phyloP scores from a whole-genome alignment of 2,113 vertebrate species.

The Pteropus alecto region DNA sequence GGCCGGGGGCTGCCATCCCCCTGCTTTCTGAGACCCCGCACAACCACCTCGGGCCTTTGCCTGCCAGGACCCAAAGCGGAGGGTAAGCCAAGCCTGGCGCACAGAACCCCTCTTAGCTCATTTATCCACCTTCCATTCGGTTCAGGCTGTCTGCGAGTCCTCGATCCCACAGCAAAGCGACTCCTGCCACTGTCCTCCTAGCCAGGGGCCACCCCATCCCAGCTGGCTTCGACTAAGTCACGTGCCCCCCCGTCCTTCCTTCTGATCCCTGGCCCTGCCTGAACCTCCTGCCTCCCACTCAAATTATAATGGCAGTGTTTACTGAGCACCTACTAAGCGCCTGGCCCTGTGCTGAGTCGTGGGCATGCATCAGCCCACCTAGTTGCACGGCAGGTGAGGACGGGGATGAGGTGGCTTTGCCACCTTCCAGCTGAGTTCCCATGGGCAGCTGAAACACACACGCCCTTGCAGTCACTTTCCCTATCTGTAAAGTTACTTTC shows the following conservation, averaged over 20 bases:
- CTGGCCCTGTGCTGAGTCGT: background rate
- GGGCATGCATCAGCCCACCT: too few species aligned
- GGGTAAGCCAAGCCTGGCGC: background rate
- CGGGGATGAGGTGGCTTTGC: too few species aligned
- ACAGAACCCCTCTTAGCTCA: background rate
- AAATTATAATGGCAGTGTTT: too few species aligned
- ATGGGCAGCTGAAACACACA: background rate
- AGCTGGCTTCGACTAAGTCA: background rate
- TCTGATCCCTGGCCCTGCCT: too few species aligned
- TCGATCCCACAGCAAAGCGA: background rate
- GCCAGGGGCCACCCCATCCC: background rate
- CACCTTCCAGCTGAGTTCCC: background rate
- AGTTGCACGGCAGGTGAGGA: too few species aligned
- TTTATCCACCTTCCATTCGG: background rate
- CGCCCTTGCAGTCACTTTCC: background rate
- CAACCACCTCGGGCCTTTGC: background rate
- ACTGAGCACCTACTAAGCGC: background rate
- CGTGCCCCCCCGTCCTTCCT: background rate
- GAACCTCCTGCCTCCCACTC: background rate
- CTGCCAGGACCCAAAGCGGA: background rate
- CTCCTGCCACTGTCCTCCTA: background rate
- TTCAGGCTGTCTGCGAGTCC: background rate
- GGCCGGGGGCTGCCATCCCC: accelerated
- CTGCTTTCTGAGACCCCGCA: background rate
- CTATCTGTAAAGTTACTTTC: background rate